These are phyloP conservation scores for Megaustenia siamemsis DNA, from an alignment of 2,888 invertebrate species.

Conservation along the genomic window DNA sequence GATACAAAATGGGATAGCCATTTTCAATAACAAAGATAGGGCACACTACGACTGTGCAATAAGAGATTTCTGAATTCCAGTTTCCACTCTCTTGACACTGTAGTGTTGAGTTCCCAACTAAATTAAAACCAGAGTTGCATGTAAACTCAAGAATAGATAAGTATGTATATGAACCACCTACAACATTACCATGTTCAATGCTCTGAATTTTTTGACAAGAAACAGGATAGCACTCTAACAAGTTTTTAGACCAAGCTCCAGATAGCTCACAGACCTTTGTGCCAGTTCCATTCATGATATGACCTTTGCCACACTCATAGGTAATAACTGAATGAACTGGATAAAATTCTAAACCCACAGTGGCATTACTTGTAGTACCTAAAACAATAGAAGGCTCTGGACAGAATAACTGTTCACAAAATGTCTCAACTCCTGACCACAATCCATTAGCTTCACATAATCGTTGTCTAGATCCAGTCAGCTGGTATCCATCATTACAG, in stretches of 20 bases:
- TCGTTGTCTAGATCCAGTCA: slow-evolving; percentile 59
- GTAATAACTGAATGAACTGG: slow-evolving; percentile 31
- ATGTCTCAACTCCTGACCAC: slow-evolving; percentile 64
- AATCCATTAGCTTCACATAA: slow-evolving; percentile 61
- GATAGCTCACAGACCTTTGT: slow-evolving; percentile 69
- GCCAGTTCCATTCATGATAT: slow-evolving; percentile 49
- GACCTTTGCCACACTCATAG: slow-evolving; percentile 51
- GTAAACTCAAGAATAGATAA: slow-evolving; percentile 44
- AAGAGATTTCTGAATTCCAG: slow-evolving; percentile 68
- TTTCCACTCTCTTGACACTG: slow-evolving; percentile 64
- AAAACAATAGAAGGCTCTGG: slow-evolving; percentile 59
- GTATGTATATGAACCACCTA: slow-evolving; percentile 58
- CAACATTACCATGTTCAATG: slow-evolving; percentile 50
- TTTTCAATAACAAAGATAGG: slow-evolving; percentile 46
- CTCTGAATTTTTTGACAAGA: slow-evolving; percentile 60
- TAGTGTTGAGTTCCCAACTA: slow-evolving; percentile 63
- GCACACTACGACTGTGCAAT: slow-evolving; percentile 60
- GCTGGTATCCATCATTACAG: slow-evolving; percentile 64
- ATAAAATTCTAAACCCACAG: background rate
- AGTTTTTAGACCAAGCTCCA: slow-evolving; percentile 74
- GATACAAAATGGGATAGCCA: slow-evolving; percentile 29
- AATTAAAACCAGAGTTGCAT: slow-evolving; percentile 58
- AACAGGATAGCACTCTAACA: slow-evolving; percentile 70
- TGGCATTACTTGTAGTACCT: background rate
- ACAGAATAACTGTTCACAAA: slow-evolving; percentile 62